Percentiles rank a stretch among this genome's conserved stretches.
These are phyloP conservation scores for Rhea americana DNA, from an alignment of 2,113 vertebrate genomes.

Conservation along the genomic window DNA sequence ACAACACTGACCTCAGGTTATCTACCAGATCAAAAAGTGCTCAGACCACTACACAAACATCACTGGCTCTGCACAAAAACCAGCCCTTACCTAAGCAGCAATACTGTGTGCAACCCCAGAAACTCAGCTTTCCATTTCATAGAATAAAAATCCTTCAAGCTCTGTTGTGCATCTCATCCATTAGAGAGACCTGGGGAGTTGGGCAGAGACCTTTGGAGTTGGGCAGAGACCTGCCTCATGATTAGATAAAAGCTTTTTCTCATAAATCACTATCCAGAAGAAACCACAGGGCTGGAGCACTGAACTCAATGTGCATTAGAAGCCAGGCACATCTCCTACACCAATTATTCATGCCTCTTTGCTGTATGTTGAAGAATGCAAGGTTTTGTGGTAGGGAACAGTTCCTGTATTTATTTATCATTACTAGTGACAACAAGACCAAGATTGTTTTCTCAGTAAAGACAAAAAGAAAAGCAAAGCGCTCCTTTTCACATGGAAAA, in stretches of 20 bases:
- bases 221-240: neutral
- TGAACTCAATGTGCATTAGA: constrained; percentile 9
- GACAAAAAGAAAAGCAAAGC: neutral
- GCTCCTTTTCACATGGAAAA: neutral
- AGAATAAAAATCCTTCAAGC: neutral
- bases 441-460: neutral
- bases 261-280: constrained; percentile 48
- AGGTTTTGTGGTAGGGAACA: neutral
- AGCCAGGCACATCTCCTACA: neutral
- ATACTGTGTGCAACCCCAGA: neutral
- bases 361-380: neutral
- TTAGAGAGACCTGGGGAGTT: constrained; percentile 23
- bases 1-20: neutral
- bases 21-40: neutral
- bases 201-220: neutral
- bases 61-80: neutral
- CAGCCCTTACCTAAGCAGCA: neutral
- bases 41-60: neutral
- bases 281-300: constrained; percentile 19
- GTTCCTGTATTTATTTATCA: neutral
- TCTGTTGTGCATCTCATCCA: constrained; percentile 26
- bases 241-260: constrained; percentile 69
- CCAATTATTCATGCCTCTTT: constrained; percentile 10
- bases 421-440: neutral
- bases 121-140: neutral